Conservation (phyloP, 1,140 invertebrate species). For the Pogonomyrmex barbatus region DNA sequence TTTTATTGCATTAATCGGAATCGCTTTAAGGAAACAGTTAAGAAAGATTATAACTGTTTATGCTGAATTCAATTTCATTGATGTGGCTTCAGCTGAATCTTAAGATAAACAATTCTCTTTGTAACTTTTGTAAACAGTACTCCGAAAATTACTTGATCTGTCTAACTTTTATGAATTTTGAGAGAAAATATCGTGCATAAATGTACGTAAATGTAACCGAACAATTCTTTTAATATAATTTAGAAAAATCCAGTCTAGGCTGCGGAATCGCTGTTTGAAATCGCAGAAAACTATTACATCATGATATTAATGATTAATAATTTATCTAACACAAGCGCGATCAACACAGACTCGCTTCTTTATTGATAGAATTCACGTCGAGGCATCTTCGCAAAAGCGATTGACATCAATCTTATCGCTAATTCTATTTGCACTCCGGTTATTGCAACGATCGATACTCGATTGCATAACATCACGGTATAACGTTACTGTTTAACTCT, state of each 20-base stretch:
- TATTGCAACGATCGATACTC: conserved; percentile 13
- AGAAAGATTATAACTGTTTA: background rate
- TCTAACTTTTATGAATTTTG: background rate
- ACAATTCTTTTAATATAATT: background rate
- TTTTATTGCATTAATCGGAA: conserved; percentile 12
- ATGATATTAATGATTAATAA: conserved; percentile 4
- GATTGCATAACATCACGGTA: conserved; percentile 22
- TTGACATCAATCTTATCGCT: conserved; percentile 36
- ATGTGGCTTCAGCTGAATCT: background rate
- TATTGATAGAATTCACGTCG: background rate
- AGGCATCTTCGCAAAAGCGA: background rate
- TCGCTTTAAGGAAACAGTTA: background rate
- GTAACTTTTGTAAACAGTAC: background rate
- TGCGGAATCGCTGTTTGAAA: background rate
- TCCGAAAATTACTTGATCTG: background rate
- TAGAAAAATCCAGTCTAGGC: conserved; percentile 1
- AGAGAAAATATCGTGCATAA: background rate
- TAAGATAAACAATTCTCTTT: background rate
- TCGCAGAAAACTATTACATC: background rate
- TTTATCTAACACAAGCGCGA: background rate
- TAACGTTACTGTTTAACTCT: background rate
- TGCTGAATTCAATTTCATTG: background rate
- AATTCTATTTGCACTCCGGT: background rate
- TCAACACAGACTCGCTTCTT: background rate
- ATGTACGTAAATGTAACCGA: background rate